Conservation (phyloP, 2,888 invertebrate species). For the Scrobipalpa atriplicella region DNA sequence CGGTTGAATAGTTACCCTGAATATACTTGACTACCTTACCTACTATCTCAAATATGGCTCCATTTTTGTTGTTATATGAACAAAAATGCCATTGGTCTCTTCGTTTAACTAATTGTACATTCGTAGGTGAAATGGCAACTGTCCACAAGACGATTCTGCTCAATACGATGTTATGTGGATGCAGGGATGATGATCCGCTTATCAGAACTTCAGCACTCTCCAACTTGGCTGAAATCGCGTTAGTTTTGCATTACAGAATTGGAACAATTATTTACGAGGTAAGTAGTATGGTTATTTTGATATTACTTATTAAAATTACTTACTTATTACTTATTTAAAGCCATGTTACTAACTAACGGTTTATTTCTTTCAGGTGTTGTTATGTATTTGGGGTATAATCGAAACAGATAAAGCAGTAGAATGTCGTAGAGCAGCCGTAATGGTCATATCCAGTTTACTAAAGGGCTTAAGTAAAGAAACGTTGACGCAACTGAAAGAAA, state of each 20-base stretch:
- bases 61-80: slow-evolving; percentile 39
- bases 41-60: slow-evolving; percentile 6
- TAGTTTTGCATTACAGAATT: slow-evolving; percentile 88
- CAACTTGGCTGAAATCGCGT: slow-evolving; percentile 91
- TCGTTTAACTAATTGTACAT: neutral
- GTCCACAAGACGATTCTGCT: slow-evolving; percentile 86
- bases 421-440: slow-evolving; percentile 90
- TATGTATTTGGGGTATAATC: slow-evolving; percentile 86
- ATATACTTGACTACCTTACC: slow-evolving; percentile 13
- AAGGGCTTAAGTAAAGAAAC: slow-evolving; percentile 89
- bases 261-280: slow-evolving; percentile 90
- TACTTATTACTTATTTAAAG: too few species aligned
- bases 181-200: slow-evolving; percentile 87
- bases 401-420: slow-evolving; percentile 87
- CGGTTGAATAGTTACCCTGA: slow-evolving; percentile 20
- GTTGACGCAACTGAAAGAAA: slow-evolving; percentile 85
- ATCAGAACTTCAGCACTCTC: slow-evolving; percentile 92
- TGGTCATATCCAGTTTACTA: slow-evolving; percentile 88
- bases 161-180: slow-evolving; percentile 87
- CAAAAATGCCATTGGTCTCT: neutral
- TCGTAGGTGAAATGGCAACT: slow-evolving; percentile 87
- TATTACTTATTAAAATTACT: too few species aligned
- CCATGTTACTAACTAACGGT: neutral
- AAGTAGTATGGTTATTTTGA: too few species aligned
- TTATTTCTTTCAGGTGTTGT: slow-evolving; percentile 83